Evolutionary conservation across 1,140 invertebrate species (phyloP), one percentile per base, ranked within the genome.

Genomic region (Leptinotarsa lineolata): DNA sequence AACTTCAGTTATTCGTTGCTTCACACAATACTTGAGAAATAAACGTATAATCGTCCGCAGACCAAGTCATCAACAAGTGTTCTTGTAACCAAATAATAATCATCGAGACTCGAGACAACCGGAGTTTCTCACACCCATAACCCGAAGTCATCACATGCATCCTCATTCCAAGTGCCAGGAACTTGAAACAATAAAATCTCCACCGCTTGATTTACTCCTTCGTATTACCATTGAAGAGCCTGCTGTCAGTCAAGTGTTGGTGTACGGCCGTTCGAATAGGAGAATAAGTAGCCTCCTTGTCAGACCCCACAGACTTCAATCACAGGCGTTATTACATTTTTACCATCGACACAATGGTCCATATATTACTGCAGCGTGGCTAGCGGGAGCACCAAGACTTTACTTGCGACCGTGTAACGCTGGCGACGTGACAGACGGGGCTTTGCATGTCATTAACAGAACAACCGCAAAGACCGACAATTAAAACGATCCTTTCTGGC

Each of bases 271-370:
- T 68, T 73, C 61, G 61, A 22, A 64, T 64, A 20, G 30, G 30
- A 66, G 72, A 74, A 74, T 74, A 74, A 74, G 67, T 74, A 68
- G 67, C 68, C 72, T 48, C 64, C 72, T 74, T 74, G 72, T 74
- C 72, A 74, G 67, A 66, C 68, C 63, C 63, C 48, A 54, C 65
- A 59, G 48, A 73, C 72, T 73, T 73, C 72, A 67, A 73, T 73
- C 72, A 73, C 72, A 73, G 59, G 67, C 68, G 72, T 74, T 74
- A 74, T 74, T 74, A 70, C 61, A 74, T 74, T 74, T 74, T 74
- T 74, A 70, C 18, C 24, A 30, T 24, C 15, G 20, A 64, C 63
- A 74, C 72, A 74, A 74, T 74, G 68, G 72, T 74, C 72, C 72
- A 74, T 74, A 70, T 74, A 74, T 74, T 74, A 72, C 71, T 45